Evolutionary conservation across 1,140 invertebrate species (phyloP), one percentile per base, ranked within the genome.

Genomic region (Drosophila trapezifrons): DNA sequence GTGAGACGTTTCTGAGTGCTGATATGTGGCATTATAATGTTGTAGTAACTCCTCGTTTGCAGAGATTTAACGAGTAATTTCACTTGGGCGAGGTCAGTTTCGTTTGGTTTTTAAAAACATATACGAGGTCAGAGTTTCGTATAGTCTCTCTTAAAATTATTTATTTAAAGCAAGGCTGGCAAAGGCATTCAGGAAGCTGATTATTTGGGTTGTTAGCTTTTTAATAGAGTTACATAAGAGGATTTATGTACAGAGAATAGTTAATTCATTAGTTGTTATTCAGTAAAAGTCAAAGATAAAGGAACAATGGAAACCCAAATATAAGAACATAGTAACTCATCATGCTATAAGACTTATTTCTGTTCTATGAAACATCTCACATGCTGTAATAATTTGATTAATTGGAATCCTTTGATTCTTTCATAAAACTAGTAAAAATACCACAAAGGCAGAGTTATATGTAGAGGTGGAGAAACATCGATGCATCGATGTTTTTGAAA

Each of bases 1-100:
- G 65, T 70, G 49, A 71, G 25, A 47, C 38, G 13, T 40, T 57
- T 57, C 42, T 47, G 51, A 25, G 42, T 70, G 67, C 20, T 35
- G 51, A 70, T 70, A 66, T 65, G 51, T 56, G 49, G 25, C 37
- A 69, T 46, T 38, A 67, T 69, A 20, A 37, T 37, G 51, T 54
- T 54, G 66, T 45, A 54, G 27, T 45, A 55, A 54, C 47, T 49
- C 22, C 80, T 85, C 80, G 73, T 80, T 84, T 67, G 17, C 57
- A 65, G 81, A 84, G 81, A 62, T 80, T 85, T 84, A 38, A 45
- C 47, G 12, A 35, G 35, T 71, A 32, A 43, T 18, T 65, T 67
- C 29, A 52, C 51, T 55, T 38, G 37, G 4, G 58, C 69, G 45
- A 65, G 38, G 71, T 55, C 52, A 67, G 42, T 77, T 54, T 59